A percentile compares a stretch with the other conserved stretches of the same genome.
Evolutionary conservation across 2,113 vertebrate species (phyloP).

Genomic region (Octodon degus): DNA sequence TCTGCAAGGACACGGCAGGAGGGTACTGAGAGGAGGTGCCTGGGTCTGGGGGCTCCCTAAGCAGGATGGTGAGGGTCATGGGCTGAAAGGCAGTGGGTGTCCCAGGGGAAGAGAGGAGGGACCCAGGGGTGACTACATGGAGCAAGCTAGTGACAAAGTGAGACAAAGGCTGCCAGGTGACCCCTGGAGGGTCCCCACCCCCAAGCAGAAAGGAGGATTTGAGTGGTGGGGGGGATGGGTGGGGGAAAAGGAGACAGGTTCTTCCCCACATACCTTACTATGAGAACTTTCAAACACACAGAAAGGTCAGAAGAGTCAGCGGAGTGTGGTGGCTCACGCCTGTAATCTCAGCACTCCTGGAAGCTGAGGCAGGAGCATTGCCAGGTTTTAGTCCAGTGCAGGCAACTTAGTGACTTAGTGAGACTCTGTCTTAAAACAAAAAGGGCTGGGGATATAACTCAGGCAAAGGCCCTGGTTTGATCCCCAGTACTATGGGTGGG

Average conservation of each 20-base stretch:
- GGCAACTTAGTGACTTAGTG: neutral
- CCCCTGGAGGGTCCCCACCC: neutral
- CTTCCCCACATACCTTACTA: neutral
- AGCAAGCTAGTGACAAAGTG: neutral
- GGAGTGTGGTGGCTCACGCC: neutral
- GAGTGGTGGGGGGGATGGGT: neutral
- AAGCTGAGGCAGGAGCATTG: neutral
- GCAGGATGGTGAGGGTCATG: neutral
- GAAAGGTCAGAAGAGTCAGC: neutral
- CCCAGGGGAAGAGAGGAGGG: neutral
- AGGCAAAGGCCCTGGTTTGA: neutral
- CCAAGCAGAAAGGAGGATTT: neutral
- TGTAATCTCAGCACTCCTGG: neutral
- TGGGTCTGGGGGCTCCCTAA: neutral
- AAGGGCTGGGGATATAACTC: neutral
- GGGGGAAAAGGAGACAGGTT: neutral
- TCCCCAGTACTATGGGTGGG: neutral
- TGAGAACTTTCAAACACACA: neutral
- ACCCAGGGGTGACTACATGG: neutral
- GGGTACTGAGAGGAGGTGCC: neutral
- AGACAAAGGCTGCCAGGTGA: neutral
- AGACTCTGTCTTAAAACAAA: neutral
- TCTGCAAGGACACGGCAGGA: neutral
- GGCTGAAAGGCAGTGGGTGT: no score
- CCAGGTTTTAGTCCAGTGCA: neutral